Evolutionary conservation across 1,140 invertebrate species (phyloP).

Genomic region (Drosophila repletoides): DNA sequence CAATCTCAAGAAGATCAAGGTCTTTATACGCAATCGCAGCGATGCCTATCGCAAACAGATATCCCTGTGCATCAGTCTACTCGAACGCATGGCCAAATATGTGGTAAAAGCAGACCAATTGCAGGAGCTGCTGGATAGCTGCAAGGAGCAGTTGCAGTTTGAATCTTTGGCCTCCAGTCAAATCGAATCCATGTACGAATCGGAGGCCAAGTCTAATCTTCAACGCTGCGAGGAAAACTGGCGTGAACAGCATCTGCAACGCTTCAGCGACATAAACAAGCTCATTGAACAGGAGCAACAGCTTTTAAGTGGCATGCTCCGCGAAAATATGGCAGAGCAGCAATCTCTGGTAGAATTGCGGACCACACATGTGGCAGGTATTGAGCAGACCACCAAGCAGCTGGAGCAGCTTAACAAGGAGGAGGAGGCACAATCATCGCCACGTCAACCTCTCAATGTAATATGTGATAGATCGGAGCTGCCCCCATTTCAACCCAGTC

Average conservation of each 20-base stretch:
- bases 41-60: constrained; percentile 71
- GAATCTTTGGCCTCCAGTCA: constrained; percentile 48
- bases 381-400: constrained; percentile 82
- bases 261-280: constrained; percentile 48
- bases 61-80: constrained; percentile 54
- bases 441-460: background rate
- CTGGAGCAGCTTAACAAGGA: constrained; percentile 78
- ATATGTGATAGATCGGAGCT: background rate
- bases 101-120: constrained; percentile 48
- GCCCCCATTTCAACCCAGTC: background rate
- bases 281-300: constrained; percentile 54
- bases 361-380: constrained; percentile 74
- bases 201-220: constrained; percentile 71
- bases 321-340: constrained; percentile 78
- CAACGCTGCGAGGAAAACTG: constrained; percentile 67
- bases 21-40: constrained; percentile 68
- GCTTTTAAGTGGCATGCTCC: constrained; percentile 53
- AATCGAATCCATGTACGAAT: constrained; percentile 81
- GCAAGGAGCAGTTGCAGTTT: constrained; percentile 47
- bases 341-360: constrained; percentile 78
- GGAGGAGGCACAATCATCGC: constrained; percentile 25
- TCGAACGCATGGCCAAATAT: constrained; percentile 61
- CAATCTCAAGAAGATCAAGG: constrained; percentile 75
- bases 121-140: constrained; percentile 44
- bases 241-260: constrained; percentile 63